Evolutionary conservation across 2,113 vertebrate species (phyloP).

Genomic region (Pholis gunnellus): DNA sequence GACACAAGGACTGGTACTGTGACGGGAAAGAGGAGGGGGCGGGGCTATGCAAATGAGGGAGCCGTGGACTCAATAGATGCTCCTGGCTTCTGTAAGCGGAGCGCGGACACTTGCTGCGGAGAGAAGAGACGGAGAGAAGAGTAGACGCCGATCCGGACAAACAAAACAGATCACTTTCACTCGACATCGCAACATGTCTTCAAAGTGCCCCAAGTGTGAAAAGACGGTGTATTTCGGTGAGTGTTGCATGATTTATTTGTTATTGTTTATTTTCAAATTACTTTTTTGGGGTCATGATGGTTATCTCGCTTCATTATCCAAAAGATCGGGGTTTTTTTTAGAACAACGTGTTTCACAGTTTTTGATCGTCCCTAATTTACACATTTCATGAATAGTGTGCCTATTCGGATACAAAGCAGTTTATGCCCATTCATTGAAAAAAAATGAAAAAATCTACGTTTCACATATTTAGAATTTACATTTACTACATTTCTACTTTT

Average conservation of each 20-base stretch:
- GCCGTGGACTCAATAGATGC: slow-evolving; percentile 67
- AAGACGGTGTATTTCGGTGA: slow-evolving; percentile 97
- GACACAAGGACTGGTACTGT: slow-evolving; percentile 1
- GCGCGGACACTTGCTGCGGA: slow-evolving; percentile 68
- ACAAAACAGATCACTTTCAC: slow-evolving; percentile 38
- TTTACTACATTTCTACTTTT: neutral
- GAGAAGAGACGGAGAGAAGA: slow-evolving; percentile 18
- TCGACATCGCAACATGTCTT: slow-evolving; percentile 86
- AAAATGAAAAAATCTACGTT: neutral
- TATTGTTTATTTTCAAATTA: slow-evolving; percentile 19
- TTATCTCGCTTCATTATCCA: neutral
- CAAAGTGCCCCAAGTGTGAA: slow-evolving; percentile 96
- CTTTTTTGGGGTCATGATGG: slow-evolving; percentile 35
- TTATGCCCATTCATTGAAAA: slow-evolving; percentile 35
- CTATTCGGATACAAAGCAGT: rapidly evolving
- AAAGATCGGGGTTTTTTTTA: neutral
- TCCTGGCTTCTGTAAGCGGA: slow-evolving; percentile 38
- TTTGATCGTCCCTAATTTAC: neutral
- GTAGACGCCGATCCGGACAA: slow-evolving; percentile 4
- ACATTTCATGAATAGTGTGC: neutral
- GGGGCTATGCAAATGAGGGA: slow-evolving; percentile 77
- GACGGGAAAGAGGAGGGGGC: slow-evolving; percentile 41
- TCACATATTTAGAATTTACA: neutral
- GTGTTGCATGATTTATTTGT: slow-evolving; percentile 50
- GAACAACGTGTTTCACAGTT: neutral